phyloP scores from a whole-genome alignment of 2,888 invertebrate species.

The Harmothoe impar region DNA sequence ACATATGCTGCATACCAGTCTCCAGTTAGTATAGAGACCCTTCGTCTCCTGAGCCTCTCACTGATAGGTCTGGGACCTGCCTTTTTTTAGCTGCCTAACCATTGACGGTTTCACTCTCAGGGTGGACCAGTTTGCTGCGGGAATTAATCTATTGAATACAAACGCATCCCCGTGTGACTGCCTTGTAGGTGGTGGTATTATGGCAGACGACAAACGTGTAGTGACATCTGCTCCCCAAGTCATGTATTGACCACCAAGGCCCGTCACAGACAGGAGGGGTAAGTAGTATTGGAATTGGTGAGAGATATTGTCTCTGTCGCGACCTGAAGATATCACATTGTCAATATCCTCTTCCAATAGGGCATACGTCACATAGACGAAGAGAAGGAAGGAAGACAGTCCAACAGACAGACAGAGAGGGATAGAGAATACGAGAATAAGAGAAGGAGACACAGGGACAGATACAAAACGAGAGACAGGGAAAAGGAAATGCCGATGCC shows the following conservation, averaged over 20 bases:
- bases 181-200: neutral
- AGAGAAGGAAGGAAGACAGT: too few species aligned
- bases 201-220: neutral
- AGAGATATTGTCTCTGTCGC: too few species aligned
- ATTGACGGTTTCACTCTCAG: neutral
- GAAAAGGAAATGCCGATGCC: too few species aligned
- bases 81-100: neutral
- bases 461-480: too few species aligned
- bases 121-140: neutral
- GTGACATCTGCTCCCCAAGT: neutral
- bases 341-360: too few species aligned
- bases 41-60: neutral
- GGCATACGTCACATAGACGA: too few species aligned
- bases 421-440: too few species aligned
- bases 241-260: neutral
- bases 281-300: too few species aligned
- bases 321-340: too few species aligned
- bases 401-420: too few species aligned
- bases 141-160: conserved; percentile 9
- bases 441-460: too few species aligned
- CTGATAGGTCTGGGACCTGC: neutral
- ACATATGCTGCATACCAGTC: too few species aligned
- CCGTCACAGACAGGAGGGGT: neutral
- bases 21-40: neutral
- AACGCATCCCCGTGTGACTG: neutral